Base-by-base conservation (phyloP, 2,113 vertebrate species). In the Gobiocypris rarus region DNA sequence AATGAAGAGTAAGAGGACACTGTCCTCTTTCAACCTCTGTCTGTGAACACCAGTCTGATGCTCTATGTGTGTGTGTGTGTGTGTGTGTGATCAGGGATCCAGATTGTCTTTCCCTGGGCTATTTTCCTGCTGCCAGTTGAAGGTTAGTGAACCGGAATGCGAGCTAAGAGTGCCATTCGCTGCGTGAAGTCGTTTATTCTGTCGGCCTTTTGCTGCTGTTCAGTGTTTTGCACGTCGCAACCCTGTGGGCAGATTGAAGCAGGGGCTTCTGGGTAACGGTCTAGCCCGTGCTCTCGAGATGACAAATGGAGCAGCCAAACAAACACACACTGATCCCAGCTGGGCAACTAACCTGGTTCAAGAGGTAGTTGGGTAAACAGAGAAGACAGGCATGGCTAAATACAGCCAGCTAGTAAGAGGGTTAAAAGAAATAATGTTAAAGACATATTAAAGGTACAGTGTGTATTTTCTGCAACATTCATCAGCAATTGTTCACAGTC, bases 121-220 rank as follows among this genome's bases (percentile, higher is more conserved):
- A 70, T 75, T 78, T 77, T 85, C 82, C 80, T 84, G 85, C 80
- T 86, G 84, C 45, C 70, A 74, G 63, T 31, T 73, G 58, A 86
- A 77, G 83, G 82, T 81, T 45, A 81, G 80, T 74, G 76, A 85
- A 86, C 75, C 43, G 15, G 70, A 86, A 86, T 74, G 80, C 2
- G 17, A 52, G 67, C 28, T 38, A 54, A 58, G 22, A 84, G 79
- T 65, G 58, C 56, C 56, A 67, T 61, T 73, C 58, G 43, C 70
- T 67, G 52, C 45, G 19, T n/a, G 31, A 45, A 78, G 65, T 22
- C 61, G n/a, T 43, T 28, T 56, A 50, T 41, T 56, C 54, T 41
- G 82, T 24, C 14, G n/a, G 34, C 61, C 45, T 67, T 73, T 83
- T 73, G 67, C 38, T 83, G 82, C 61, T 31, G 58, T n/a, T 77